A percentile compares a stretch with the other conserved stretches of the same genome.
Conservation (phyloP, 2,797 vertebrate genomes). For the Silurus aristotelis region DNA sequence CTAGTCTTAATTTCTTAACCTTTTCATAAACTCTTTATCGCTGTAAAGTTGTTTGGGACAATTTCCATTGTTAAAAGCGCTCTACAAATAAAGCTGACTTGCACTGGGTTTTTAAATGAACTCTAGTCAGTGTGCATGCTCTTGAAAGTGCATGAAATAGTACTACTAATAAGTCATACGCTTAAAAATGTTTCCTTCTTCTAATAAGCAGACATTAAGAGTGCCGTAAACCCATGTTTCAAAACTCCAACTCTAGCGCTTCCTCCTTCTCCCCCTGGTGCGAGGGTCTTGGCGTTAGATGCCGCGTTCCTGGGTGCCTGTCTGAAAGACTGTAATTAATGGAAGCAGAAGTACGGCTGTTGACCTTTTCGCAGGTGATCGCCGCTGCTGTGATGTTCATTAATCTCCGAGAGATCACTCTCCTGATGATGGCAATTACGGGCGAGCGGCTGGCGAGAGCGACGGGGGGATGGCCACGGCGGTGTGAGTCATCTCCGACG, state of each 20-base stretch:
- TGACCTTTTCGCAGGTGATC: conserved; percentile 82
- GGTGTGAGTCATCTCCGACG: conserved; percentile 54
- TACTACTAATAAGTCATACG: not conserved
- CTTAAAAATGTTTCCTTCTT: not conserved
- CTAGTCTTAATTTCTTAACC: too few species aligned
- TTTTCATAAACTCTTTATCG: too few species aligned
- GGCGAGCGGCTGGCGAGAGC: conserved; percentile 47
- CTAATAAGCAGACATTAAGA: conserved; percentile 9
- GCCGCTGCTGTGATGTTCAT: conserved; percentile 66
- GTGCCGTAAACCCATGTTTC: conserved; percentile 2
- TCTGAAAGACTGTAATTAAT: conserved; percentile 78
- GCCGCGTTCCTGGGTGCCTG: conserved; percentile 49
- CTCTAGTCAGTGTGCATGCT: not conserved
- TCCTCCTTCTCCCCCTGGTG: conserved; percentile 21
- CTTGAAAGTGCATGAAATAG: not conserved
- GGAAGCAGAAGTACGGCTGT: conserved; percentile 72
- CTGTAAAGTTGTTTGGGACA: too few species aligned
- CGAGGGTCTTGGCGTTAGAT: conserved; percentile 51
- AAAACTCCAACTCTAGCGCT: not conserved
- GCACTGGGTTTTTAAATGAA: too few species aligned
- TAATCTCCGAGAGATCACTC: conserved; percentile 79
- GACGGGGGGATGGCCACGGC: conserved; percentile 57
- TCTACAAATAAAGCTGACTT: too few species aligned
- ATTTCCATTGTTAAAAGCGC: too few species aligned
- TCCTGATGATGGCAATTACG: conserved; percentile 71